Evolutionary conservation across 2,113 vertebrate genomes (phyloP).

Genomic region (Oxygymnocypris stewartii): DNA sequence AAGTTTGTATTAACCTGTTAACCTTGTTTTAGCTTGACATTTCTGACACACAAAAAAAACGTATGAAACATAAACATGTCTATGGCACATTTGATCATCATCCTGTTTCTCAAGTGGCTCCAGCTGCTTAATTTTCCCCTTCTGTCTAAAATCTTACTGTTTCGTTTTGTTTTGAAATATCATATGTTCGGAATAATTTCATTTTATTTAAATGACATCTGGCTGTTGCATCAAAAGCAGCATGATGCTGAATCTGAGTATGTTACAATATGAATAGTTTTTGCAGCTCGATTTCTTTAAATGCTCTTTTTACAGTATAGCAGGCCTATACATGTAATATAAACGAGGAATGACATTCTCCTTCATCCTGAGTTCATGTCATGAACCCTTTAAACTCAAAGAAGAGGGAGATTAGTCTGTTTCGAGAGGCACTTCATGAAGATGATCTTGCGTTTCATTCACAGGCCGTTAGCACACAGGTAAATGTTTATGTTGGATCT

Average conservation of each 20-base stretch:
- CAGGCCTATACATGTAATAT: background rate
- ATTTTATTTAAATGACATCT: background rate
- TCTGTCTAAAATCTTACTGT: background rate
- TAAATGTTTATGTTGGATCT: slow-evolving; percentile 24
- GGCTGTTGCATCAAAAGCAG: background rate
- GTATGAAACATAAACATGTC: background rate
- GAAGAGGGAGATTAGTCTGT: background rate
- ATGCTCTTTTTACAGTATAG: background rate
- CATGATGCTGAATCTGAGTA: background rate
- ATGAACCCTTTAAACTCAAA: background rate
- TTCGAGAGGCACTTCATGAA: background rate
- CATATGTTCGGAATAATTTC: background rate
- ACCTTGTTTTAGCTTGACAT: background rate
- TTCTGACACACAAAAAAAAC: background rate
- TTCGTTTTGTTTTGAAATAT: background rate
- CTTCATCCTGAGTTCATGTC: background rate
- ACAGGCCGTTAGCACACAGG: background rate
- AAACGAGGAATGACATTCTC: background rate
- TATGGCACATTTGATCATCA: background rate
- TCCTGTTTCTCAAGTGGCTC: background rate
- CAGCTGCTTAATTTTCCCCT: background rate
- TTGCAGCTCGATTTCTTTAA: background rate
- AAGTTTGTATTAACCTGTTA: background rate
- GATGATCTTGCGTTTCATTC: background rate
- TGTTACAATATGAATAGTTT: background rate